phyloP scores from a whole-genome alignment of 2,888 invertebrate genomes.

The Apamea sordens region DNA sequence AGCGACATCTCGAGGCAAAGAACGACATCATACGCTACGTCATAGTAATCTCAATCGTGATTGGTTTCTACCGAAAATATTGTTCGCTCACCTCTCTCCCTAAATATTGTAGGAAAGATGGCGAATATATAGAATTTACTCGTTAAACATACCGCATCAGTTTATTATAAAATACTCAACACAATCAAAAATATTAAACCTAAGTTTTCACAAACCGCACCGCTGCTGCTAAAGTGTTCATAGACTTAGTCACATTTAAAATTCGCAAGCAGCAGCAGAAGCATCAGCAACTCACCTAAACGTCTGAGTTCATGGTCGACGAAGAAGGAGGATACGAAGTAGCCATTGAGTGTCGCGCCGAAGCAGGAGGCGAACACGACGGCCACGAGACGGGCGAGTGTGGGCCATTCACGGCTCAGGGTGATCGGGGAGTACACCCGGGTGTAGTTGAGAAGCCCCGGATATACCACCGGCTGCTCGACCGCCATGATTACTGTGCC shows the following conservation, averaged over 20 bases:
- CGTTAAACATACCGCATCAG: too few species aligned
- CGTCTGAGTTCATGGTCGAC: constrained; percentile 68
- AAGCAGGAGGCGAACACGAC: constrained; percentile 61
- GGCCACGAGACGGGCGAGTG: constrained; percentile 91
- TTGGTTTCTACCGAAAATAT: too few species aligned
- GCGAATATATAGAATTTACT: too few species aligned
- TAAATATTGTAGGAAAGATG: too few species aligned
- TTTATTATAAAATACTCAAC: too few species aligned
- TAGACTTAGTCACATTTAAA: neutral
- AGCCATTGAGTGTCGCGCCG: constrained; percentile 75
- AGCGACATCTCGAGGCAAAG: too few species aligned
- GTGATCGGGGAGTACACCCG: constrained; percentile 90
- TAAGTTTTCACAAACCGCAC: too few species aligned
- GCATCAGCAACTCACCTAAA: constrained; percentile 68
- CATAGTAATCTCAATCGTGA: too few species aligned
- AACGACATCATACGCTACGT: too few species aligned
- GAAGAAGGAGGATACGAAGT: constrained; percentile 77
- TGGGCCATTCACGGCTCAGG: constrained; percentile 92
- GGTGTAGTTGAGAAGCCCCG: constrained; percentile 48
- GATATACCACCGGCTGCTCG: neutral
- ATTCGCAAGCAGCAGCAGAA: constrained; percentile 1
- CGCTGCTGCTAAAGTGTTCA: neutral
- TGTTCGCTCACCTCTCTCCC: too few species aligned
- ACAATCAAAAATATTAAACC: too few species aligned
- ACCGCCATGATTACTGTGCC: constrained; percentile 7